Base-by-base conservation (phyloP, 2,888 invertebrate genomes). In the Gibbula magus region DNA sequence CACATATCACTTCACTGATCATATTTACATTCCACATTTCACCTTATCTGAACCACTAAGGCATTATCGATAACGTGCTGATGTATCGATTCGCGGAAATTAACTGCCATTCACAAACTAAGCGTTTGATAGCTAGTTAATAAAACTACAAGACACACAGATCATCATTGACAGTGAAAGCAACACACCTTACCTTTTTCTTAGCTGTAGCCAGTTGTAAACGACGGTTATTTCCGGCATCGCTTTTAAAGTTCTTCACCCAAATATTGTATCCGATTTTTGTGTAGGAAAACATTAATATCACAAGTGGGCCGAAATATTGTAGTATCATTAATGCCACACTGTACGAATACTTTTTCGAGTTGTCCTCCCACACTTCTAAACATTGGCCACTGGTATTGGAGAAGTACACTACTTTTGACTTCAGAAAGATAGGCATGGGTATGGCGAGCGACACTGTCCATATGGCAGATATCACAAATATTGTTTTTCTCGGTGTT, bases 201-300 rank as follows among this genome's bases (percentile, higher is more conserved):
- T 97, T 97, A 2, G 97, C 96, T 84, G 95, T 95, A 18, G 96
- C 97, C 94, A 97, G 61, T 39, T 85, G 85, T 25, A 85, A 79
- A 39, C 84, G 82, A 25, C 85, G 70, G 66, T 82, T 82, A 80
- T 82, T 85, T 56, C 81, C 77, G 39, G 82, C 86, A 32, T 75
- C 75, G n/a, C 66, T 75, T 61, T 79, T 82, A 20, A 84, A 85
- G 39, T 96, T 94, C 84, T 96, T 96, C n/a, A 96, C 96, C 97
- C 97, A 97, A 54, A 97, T 96, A 29, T 96, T 96, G 70, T 96
- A 94, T 0, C 96, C 97, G 82, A 98, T 97, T 86, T 96, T 95
- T 0, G 96, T 95, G 91, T 98, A 97, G 0, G 97, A 97, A 92
- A 96, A 96, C 81, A 97, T 94, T 22, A 98, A 94, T 56, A 97